Conservation (phyloP, 2,797 vertebrate species). For the Danio aesculapii region DNA sequence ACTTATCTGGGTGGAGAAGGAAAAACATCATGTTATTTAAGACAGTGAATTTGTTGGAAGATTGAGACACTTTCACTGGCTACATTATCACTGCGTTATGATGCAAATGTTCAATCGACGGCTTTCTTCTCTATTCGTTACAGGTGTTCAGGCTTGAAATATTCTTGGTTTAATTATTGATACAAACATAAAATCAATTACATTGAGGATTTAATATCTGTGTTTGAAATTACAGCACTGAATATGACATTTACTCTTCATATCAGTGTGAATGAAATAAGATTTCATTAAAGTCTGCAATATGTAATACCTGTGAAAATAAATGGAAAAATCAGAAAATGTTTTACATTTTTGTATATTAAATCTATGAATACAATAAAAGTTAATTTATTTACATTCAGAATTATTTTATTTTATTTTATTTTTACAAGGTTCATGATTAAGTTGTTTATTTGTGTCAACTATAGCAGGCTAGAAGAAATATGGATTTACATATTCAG, state of each 20-base stretch:
- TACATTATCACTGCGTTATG: conserved; percentile 34
- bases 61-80: conserved; percentile 31
- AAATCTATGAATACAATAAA: no score
- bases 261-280: not conserved
- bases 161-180: not conserved
- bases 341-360: no score
- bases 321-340: no score
- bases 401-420: no score
- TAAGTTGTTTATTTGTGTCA: no score
- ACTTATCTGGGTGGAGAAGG: conserved; percentile 65
- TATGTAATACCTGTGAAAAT: not conserved
- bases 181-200: not conserved
- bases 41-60: conserved; percentile 43
- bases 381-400: no score
- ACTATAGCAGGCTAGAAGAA: no score
- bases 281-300: not conserved
- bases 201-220: not conserved
- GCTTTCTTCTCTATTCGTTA: not conserved
- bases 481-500: no score
- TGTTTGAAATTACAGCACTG: not conserved
- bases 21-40: conserved; percentile 56
- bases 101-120: conserved; percentile 6
- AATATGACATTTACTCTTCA: not conserved
- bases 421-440: no score
- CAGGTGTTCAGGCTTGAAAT: not conserved